Evolutionary conservation across 1,140 invertebrate genomes (phyloP), one percentile per base, ranked within the genome.

Genomic region (Drosophila subobscura): DNA sequence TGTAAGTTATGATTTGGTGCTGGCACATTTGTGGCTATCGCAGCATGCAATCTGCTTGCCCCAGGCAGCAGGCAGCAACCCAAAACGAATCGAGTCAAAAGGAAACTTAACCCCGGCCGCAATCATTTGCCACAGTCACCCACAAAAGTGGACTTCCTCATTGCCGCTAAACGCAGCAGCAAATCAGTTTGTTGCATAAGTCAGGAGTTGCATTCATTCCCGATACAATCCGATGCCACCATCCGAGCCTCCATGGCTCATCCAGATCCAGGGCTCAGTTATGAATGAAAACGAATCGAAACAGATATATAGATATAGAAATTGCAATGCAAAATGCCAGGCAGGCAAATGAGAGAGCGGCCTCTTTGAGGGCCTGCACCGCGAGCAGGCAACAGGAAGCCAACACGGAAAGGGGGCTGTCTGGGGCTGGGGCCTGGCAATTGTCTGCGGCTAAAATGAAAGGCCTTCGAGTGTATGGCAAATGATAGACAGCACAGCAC

Each of bases 51-150:
- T 67, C 65, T 49, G 49, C 61, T 49, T 16, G 29, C 33, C 33
- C 33, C 33, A 54, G 73, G 53, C 63, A 54, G 68, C 46, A 50
- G 65, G 65, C 51, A 4, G 51, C 29, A 7, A 47, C 8, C 33
- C 33, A 53, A 44, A 33, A 37, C 54, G 56, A 53, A 33, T 16
- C 56, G 27, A 66, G 58, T 76, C 61, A 58, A 40, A 45, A 73
- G 59, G 49, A 67, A 61, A 61, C 72, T 54, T 56, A 57, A 68
- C 58, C 58, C 46, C 57, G 47, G 46, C 46, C 73, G 71, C 40
- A 84, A 70, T 71, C 74, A 77, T 85, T 84, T 85, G 80, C 80
- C 80, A 84, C 77, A 84, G 80, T 84, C 80, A 84, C 80, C 80
- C 80, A 86, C 77, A 84, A 55, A 75, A 66, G 51, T 49, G 56